phyloP scores from a whole-genome alignment of 2,888 invertebrate genomes.

The Machimus rusticus region DNA sequence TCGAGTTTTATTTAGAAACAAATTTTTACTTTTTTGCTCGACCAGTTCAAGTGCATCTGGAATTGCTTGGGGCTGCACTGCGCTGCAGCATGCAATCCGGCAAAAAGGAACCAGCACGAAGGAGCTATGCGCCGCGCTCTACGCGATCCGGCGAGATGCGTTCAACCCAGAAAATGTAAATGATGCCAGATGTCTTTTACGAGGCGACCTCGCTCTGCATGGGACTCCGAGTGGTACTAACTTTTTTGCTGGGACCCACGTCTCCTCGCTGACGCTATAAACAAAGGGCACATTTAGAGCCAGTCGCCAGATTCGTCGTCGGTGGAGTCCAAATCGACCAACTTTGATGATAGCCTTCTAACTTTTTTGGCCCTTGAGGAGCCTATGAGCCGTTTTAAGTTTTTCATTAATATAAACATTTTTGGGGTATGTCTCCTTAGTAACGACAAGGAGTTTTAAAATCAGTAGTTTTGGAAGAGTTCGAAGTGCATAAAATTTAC shows the following conservation, averaged over 20 bases:
- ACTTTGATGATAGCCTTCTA: slow-evolving; percentile 20
- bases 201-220: slow-evolving; percentile 26
- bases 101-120: not conserved
- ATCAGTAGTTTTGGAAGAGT: not conserved
- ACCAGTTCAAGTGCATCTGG: not conserved
- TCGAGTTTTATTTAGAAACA: slow-evolving; percentile 23
- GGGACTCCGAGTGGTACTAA: slow-evolving; percentile 4
- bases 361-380: not conserved
- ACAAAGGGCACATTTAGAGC: not conserved
- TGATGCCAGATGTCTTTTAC: slow-evolving; percentile 40
- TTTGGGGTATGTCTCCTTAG: not conserved
- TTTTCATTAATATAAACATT: not conserved
- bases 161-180: slow-evolving; percentile 9
- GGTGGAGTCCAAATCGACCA: not conserved
- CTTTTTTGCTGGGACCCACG: not conserved
- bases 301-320: not conserved
- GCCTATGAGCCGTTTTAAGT: not conserved
- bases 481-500: not conserved
- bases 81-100: not conserved
- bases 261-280: not conserved
- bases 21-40: not conserved
- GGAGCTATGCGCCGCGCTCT: not conserved
- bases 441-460: not conserved
- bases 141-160: not conserved
- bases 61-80: not conserved